These are phyloP conservation scores for Physocephala rufipes DNA, from an alignment of 2,888 invertebrate genomes.

Conservation along the genomic window DNA sequence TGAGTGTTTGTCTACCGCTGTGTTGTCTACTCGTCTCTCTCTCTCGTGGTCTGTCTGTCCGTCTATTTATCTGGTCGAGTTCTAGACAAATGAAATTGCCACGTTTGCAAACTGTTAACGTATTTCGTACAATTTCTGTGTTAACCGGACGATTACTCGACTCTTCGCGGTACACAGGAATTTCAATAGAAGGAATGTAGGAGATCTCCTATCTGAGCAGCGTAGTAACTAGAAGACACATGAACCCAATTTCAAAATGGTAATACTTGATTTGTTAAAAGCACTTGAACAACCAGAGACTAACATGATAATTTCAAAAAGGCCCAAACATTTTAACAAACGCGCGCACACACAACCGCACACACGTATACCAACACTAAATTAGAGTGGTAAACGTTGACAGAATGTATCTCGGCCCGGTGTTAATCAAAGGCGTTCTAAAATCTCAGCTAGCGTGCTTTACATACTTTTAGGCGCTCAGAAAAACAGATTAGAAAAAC, in stretches of 20 bases:
- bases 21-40: background rate
- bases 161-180: background rate
- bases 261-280: constrained; percentile 19
- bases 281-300: no score
- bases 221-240: background rate
- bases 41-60: background rate
- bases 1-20: no score
- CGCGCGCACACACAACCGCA: background rate
- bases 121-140: constrained; percentile 23
- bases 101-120: constrained; percentile 11
- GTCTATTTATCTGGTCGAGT: background rate
- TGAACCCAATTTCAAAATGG: constrained; percentile 25
- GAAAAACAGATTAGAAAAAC: no score
- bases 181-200: background rate
- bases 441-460: no score
- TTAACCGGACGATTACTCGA: constrained; percentile 7
- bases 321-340: no score
- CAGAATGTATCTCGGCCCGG: constrained; percentile 7
- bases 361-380: background rate
- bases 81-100: background rate
- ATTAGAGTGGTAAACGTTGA: constrained; percentile 7
- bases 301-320: no score
- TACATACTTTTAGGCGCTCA: no score
- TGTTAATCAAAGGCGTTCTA: no score
- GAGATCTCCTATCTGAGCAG: background rate